These are phyloP conservation scores for Tupiocoris notatus DNA, from an alignment of 2,888 invertebrate genomes.

Conservation along the genomic window DNA sequence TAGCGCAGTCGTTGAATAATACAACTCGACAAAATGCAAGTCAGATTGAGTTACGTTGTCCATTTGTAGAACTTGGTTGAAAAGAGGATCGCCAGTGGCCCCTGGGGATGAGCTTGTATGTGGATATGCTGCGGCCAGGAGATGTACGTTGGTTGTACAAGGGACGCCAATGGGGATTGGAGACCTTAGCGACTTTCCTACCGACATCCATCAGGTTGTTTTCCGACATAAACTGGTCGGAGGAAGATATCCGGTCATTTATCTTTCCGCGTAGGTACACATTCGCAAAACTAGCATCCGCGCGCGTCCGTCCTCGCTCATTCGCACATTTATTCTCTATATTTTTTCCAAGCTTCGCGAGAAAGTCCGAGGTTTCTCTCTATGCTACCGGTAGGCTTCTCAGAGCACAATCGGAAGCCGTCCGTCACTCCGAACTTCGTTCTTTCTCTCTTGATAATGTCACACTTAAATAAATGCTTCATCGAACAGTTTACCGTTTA, in stretches of 20 bases:
- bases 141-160: neutral
- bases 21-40: neutral
- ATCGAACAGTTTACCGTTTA: neutral
- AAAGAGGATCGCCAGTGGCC: neutral
- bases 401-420: neutral
- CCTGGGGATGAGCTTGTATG: neutral
- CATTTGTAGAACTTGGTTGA: neutral
- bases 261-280: neutral
- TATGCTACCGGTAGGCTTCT: neutral
- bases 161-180: neutral
- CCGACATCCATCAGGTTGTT: constrained; percentile 16
- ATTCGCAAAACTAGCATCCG: neutral
- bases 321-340: neutral
- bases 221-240: neutral
- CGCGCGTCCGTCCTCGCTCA: neutral
- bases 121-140: neutral
- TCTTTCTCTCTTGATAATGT: neutral
- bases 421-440: neutral
- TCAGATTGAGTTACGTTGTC: neutral
- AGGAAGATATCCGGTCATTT: neutral
- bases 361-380: neutral
- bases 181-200: neutral
- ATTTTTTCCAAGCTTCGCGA: neutral
- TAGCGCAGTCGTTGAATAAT: neutral
- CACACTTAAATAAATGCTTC: neutral